phyloP scores from a whole-genome alignment of 2,888 invertebrate genomes.

The Teinopalpus imperialis region DNA sequence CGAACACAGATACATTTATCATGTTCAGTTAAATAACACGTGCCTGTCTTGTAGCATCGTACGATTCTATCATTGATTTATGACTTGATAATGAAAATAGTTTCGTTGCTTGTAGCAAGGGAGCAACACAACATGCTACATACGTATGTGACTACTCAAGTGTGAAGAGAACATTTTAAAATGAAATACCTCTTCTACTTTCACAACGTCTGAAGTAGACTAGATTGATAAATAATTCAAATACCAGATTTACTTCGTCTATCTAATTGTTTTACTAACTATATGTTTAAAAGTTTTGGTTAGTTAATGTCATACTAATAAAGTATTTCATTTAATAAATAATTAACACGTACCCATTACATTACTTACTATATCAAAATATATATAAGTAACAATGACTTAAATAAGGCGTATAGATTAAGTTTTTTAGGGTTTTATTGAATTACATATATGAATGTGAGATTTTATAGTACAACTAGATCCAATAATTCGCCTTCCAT shows the following conservation, averaged over 20 bases:
- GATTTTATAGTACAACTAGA: too few species aligned
- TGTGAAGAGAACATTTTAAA: slow-evolving; percentile 44
- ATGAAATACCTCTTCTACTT: slow-evolving; percentile 44
- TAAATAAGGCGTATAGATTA: too few species aligned
- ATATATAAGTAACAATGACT: too few species aligned
- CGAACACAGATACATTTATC: slow-evolving; percentile 55
- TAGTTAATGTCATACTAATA: too few species aligned
- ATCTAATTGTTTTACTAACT: too few species aligned
- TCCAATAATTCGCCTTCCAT: too few species aligned
- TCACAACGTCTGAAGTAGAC: slow-evolving; percentile 22
- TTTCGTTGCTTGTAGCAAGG: slow-evolving; percentile 51
- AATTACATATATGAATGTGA: too few species aligned
- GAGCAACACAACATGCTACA: slow-evolving; percentile 37
- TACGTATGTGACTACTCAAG: slow-evolving; percentile 45
- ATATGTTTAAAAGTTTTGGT: too few species aligned
- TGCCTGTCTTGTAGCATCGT: slow-evolving; percentile 61
- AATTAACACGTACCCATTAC: too few species aligned
- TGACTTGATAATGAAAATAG: slow-evolving; percentile 76
- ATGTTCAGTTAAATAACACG: slow-evolving; percentile 64
- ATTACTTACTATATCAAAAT: too few species aligned
- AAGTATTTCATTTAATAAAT: too few species aligned
- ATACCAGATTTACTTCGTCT: slow-evolving; percentile 30
- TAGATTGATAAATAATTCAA: slow-evolving; percentile 37
- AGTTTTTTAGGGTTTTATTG: too few species aligned
- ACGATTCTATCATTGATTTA: slow-evolving; percentile 75